Evolutionary conservation across 2,888 invertebrate species (phyloP).

Genomic region (Herminia tarsipennalis): DNA sequence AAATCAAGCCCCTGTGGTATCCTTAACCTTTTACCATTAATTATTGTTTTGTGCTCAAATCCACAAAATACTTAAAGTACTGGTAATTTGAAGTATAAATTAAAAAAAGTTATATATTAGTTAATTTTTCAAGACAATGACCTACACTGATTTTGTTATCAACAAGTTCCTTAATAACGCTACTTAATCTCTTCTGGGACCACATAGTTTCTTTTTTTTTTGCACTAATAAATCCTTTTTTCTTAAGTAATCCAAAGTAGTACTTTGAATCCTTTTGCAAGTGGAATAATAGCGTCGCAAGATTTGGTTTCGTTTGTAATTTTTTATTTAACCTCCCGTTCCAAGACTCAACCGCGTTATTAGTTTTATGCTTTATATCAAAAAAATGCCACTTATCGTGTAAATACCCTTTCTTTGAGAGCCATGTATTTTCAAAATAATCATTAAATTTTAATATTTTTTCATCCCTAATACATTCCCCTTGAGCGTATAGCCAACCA

Average conservation of each 20-base stretch:
- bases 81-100: no score
- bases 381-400: constrained; percentile 14
- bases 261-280: constrained; percentile 16
- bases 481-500: constrained; percentile 13
- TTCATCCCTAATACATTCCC: constrained; percentile 8
- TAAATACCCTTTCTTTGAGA: constrained; percentile 1
- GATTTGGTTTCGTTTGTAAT: constrained; percentile 15
- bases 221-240: constrained; percentile 10
- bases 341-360: constrained; percentile 14
- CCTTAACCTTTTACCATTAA: no score
- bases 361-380: constrained; percentile 10
- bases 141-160: no score
- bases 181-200: constrained; percentile 1
- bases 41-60: no score
- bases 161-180: background rate
- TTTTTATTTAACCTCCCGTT: constrained; percentile 13
- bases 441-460: constrained; percentile 7
- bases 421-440: constrained; percentile 18
- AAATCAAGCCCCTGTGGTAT: no score
- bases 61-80: no score
- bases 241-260: constrained; percentile 11
- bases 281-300: constrained; percentile 10
- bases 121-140: no score
- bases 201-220: constrained; percentile 5
- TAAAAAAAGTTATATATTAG: no score